phyloP scores from a whole-genome alignment of 2,888 invertebrate genomes.

The Epirrhoe tristata region DNA sequence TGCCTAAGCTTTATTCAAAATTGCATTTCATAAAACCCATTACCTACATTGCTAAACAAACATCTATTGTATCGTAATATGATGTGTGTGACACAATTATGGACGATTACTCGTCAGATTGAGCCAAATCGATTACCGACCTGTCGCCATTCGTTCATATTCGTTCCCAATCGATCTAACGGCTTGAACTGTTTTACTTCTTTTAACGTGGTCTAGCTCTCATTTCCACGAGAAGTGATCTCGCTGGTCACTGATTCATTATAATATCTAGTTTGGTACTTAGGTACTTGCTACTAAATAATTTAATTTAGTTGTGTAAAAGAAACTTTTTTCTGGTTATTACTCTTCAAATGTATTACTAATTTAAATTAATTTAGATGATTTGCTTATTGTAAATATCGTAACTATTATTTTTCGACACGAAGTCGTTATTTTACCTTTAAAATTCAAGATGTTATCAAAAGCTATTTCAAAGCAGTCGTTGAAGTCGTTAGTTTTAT shows the following conservation, averaged over 20 bases:
- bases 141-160: conserved; percentile 43
- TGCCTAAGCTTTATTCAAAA: conserved; percentile 1
- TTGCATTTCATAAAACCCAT: neutral
- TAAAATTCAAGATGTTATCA: neutral
- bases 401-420: neutral
- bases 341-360: too few relatives aligned
- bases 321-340: neutral
- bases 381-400: too few relatives aligned
- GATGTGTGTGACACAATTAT: conserved; percentile 51
- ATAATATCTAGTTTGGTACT: neutral
- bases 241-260: neutral
- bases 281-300: neutral
- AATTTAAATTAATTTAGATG: too few relatives aligned
- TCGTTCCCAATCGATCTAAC: conserved; percentile 56
- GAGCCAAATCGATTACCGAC: conserved; percentile 47
- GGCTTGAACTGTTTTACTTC: conserved; percentile 38
- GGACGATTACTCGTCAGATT: conserved; percentile 45
- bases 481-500: neutral
- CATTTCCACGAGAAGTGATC: conserved; percentile 3
- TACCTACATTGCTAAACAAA: conserved; percentile 23
- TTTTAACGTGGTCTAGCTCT: conserved; percentile 20
- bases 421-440: neutral
- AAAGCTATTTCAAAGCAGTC: neutral
- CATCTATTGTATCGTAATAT: conserved; percentile 34
- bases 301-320: neutral